Percentiles rank a stretch among this genome's conserved stretches.
Conservation (phyloP, 2,113 vertebrate species). For the Symphodus melops region DNA sequence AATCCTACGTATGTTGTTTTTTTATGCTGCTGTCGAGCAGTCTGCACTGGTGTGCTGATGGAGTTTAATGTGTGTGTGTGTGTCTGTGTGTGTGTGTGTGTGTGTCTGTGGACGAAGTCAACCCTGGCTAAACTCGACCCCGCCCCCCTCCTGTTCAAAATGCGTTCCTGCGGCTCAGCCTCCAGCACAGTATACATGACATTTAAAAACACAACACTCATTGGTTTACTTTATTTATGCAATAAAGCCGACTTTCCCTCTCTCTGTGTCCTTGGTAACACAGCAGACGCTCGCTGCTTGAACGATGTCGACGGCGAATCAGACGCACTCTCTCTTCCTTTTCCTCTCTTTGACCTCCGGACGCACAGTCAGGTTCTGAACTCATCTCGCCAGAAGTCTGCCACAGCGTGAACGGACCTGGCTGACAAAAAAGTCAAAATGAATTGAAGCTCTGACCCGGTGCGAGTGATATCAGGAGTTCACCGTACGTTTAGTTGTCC, state of each 20-base stretch:
- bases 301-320: neutral
- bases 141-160: too few relatives aligned
- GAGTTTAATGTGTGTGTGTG: too few relatives aligned
- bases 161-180: too few relatives aligned
- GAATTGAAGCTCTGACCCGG: neutral
- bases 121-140: too few relatives aligned
- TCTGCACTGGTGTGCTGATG: too few relatives aligned
- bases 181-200: neutral
- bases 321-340: neutral
- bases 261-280: slow-evolving; percentile 5
- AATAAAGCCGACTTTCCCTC: neutral
- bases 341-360: slow-evolving; percentile 8
- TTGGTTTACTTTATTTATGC: neutral
- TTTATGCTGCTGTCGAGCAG: too few relatives aligned
- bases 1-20: too few relatives aligned
- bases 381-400: neutral
- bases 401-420: slow-evolving; percentile 1
- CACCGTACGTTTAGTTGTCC: neutral
- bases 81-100: too few relatives aligned
- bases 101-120: too few relatives aligned
- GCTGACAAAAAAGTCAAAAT: slow-evolving; percentile 16
- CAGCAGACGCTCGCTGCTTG: slow-evolving; percentile 14
- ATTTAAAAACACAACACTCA: neutral
- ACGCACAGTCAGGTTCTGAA: slow-evolving; percentile 1
- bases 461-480: neutral